A percentile compares a stretch with the other conserved stretches of the same genome.
Conservation (phyloP, 1,140 invertebrate species). For the Drosophila parvula region DNA sequence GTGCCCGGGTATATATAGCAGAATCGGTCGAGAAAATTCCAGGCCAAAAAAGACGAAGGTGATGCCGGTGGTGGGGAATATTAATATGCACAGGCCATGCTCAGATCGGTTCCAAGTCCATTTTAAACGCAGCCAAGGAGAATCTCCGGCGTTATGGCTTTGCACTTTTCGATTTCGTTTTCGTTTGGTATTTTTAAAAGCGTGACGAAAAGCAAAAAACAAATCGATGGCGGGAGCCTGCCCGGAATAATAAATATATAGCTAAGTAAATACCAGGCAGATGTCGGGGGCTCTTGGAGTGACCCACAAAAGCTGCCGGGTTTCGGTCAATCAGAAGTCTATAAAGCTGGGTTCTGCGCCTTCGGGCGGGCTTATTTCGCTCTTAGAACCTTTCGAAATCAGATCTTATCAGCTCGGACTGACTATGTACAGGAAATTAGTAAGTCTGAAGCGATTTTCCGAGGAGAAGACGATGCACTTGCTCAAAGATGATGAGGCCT, state of each 20-base stretch:
- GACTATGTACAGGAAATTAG: conserved; percentile 73
- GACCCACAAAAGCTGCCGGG: conserved; percentile 34
- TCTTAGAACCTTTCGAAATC: conserved; percentile 40
- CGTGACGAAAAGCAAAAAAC: conserved; percentile 60
- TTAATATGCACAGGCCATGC: conserved; percentile 59
- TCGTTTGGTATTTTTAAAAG: conserved; percentile 67
- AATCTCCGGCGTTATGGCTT: conserved; percentile 63
- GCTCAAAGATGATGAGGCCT: conserved; percentile 28
- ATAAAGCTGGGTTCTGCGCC: conserved; percentile 54
- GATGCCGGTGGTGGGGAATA: conserved; percentile 22
- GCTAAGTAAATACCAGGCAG: not conserved
- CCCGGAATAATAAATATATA: conserved; percentile 34
- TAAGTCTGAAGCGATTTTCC: conserved; percentile 51
- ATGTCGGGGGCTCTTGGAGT: conserved; percentile 7
- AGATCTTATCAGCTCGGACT: conserved; percentile 29
- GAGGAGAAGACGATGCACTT: conserved; percentile 37
- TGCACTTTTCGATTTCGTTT: conserved; percentile 75
- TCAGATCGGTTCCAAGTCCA: conserved; percentile 44
- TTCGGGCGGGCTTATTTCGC: conserved; percentile 1
- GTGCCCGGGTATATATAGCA: conserved; percentile 57
- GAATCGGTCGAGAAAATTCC: conserved; percentile 29
- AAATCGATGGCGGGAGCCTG: conserved; percentile 52
- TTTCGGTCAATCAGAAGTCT: conserved; percentile 39
- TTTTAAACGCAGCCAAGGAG: conserved; percentile 69
- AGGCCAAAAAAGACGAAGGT: conserved; percentile 52